Evolutionary conservation across 2,113 vertebrate species (phyloP).

Genomic region (Nematolebias whitei): DNA sequence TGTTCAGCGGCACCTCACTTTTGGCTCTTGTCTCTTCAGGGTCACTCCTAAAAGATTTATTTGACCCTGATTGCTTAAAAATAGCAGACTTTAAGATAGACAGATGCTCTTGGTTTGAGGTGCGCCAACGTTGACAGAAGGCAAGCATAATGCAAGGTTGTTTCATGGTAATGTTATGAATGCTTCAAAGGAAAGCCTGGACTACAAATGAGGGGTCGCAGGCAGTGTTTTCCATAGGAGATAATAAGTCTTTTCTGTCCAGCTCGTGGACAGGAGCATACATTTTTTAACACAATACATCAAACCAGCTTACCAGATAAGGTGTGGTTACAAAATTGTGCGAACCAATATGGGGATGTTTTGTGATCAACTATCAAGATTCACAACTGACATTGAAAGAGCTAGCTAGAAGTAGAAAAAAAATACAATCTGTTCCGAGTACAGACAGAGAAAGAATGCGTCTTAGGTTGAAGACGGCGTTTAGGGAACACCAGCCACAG

Average conservation of each 20-base stretch:
- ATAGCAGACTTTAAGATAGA: neutral
- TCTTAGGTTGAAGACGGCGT: constrained; percentile 22
- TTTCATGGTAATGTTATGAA: neutral
- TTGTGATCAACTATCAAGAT: constrained; percentile 6
- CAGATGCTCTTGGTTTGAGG: neutral
- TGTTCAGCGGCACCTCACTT: neutral
- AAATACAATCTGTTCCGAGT: constrained; percentile 22
- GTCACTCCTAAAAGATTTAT: neutral
- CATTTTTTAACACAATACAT: neutral
- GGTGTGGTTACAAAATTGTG: neutral
- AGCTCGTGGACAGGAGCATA: neutral
- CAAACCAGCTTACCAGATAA: neutral
- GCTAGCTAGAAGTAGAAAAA: constrained; percentile 13
- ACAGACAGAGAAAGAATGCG: constrained; percentile 28
- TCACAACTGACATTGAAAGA: constrained; percentile 6
- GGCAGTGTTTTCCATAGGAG: neutral
- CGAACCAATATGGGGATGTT: neutral
- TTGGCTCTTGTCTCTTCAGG: neutral
- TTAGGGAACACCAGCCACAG: constrained; percentile 33
- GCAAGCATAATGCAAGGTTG: neutral
- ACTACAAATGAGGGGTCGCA: neutral
- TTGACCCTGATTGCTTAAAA: neutral
- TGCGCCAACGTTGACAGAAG: constrained; percentile 1
- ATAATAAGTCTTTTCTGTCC: neutral
- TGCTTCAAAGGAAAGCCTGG: neutral